A percentile compares a stretch with the other conserved stretches of the same genome.
Conservation (phyloP, 2,888 invertebrate species). For the Aporophyla lueneburgensis region DNA sequence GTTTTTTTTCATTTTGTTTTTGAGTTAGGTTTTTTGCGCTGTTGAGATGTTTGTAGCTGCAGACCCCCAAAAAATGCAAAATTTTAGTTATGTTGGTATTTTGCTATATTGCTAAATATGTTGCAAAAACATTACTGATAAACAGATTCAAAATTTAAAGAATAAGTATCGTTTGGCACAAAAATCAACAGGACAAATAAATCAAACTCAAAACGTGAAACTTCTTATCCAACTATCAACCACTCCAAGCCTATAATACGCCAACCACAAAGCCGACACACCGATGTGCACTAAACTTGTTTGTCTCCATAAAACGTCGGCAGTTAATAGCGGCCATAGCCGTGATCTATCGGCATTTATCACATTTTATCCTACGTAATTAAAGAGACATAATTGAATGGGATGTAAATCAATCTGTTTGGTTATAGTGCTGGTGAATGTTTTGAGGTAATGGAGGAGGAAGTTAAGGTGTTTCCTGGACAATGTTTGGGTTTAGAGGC, state of each 20-base stretch:
- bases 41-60: no score
- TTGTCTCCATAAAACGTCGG: constrained; percentile 68
- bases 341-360: constrained; percentile 69
- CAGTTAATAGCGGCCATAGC: constrained; percentile 64
- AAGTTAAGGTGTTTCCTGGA: not conserved
- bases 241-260: constrained; percentile 21
- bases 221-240: constrained; percentile 20
- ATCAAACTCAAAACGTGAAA: not conserved
- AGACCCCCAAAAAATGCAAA: not conserved
- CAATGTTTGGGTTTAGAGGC: not conserved
- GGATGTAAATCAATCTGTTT: constrained; percentile 56
- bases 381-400: constrained; percentile 60
- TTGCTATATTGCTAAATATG: not conserved
- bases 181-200: not conserved
- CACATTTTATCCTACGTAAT: constrained; percentile 64
- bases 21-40: not conserved
- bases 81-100: not conserved
- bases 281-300: constrained; percentile 69
- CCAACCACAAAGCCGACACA: constrained; percentile 54
- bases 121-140: not conserved
- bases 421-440: constrained; percentile 13
- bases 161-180: not conserved
- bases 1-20: not conserved
- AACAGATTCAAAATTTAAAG: not conserved
- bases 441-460: not conserved